Evolutionary conservation across 2,113 vertebrate species (phyloP).

Genomic region (Sinocyclocheilus anophthalmus): DNA sequence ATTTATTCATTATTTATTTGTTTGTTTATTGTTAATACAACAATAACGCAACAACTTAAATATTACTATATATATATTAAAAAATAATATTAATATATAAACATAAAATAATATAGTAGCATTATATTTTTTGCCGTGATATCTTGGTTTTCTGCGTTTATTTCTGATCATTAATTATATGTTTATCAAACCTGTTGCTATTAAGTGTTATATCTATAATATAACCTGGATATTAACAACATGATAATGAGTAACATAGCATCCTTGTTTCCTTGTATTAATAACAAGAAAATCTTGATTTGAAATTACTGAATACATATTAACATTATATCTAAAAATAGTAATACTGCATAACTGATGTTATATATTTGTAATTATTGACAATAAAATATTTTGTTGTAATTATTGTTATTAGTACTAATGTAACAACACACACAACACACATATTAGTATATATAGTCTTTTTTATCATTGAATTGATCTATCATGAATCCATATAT

Average conservation of each 20-base stretch:
- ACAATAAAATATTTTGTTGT: neutral
- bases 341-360: neutral
- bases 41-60: too few species aligned
- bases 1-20: too few species aligned
- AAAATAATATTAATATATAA: too few species aligned
- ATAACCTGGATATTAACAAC: neutral
- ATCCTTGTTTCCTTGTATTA: neutral
- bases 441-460: neutral
- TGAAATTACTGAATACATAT: too few species aligned
- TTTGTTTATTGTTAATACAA: too few species aligned
- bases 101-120: too few species aligned
- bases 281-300: too few species aligned
- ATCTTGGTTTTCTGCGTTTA: neutral
- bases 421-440: neutral
- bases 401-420: neutral
- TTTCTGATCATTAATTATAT: neutral
- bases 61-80: too few species aligned
- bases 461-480: neutral
- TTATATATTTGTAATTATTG: neutral
- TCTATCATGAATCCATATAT: neutral
- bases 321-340: too few species aligned
- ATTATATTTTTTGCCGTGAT: neutral
- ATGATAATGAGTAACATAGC: neutral
- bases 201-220: neutral
- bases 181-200: neutral